Evolutionary conservation across 2,888 invertebrate species (phyloP), one percentile per base, ranked within the genome.

Genomic region (Norana najaformis): DNA sequence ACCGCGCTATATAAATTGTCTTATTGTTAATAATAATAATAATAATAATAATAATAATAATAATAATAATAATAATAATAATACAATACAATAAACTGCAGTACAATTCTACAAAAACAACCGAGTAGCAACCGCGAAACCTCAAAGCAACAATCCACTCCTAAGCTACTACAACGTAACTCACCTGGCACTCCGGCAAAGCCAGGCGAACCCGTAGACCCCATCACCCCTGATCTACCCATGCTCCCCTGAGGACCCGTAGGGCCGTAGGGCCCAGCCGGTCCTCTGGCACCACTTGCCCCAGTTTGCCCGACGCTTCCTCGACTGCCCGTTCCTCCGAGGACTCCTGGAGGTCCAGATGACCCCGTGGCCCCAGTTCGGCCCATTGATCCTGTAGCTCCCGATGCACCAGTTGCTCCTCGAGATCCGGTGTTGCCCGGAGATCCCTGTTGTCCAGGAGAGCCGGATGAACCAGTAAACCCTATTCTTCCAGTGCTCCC

Each of bases 351-450:
- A n/a, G n/a, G n/a, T 1, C 69, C 69, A 69, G 69, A 16, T 30
- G 69, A 69, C 11, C 69, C 69, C 69, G 6, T 13, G 3, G 11
- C 8, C 0, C 69, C 69, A 69, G 30, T n/a, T 69, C 1, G 69
- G n/a, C 69, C 69, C 11, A 1, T n/a, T 6, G 69, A 8, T 69
- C 69, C 69, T n/a, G n/a, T 2, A n/a, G 69, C 69, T 5, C 69
- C 69, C n/a, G 69, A 0, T 69, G 69, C 69, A 8, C 69, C 69
- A 0, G 6, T 8, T 1, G 0, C 0, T 30, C 91, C 90, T 82
- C 41, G 90, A 30, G 89, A 3, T 85, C 92, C 92, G 34, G 90
- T 88, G 88, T 47, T 23, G 20, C 92, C 92, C n/a, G 69, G 90
- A 38, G 47, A 14, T 34, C 92, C 92, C 39, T 36, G 2, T 38